These are phyloP conservation scores for Agrochola lychnidis DNA, from an alignment of 2,888 invertebrate genomes.

Conservation along the genomic window DNA sequence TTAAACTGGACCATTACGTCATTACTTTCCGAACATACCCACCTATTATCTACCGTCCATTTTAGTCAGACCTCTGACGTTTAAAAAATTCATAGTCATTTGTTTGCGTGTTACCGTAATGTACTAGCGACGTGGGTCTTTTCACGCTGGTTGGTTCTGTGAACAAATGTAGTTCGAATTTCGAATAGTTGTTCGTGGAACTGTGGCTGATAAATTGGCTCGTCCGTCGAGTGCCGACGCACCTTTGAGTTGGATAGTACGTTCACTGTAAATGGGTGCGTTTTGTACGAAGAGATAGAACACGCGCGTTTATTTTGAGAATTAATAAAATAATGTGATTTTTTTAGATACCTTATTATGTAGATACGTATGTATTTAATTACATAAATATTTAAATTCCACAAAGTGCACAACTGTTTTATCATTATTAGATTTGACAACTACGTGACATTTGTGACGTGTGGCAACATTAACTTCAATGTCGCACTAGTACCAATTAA, in stretches of 20 bases:
- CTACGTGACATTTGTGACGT: conserved; percentile 19
- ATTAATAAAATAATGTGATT: conserved; percentile 2
- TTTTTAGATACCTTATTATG: neutral
- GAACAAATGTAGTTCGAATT: conserved; percentile 75
- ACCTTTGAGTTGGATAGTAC: conserved; percentile 61
- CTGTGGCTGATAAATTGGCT: conserved; percentile 77
- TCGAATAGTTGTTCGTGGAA: conserved; percentile 77
- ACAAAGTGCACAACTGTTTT: conserved; percentile 8
- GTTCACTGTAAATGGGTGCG: conserved; percentile 57
- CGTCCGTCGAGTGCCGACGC: conserved; percentile 68
- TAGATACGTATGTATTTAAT: neutral
- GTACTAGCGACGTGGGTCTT: conserved; percentile 52
- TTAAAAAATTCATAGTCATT: conserved; percentile 52
- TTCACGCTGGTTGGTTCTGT: conserved; percentile 58
- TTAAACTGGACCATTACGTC: conserved; percentile 65
- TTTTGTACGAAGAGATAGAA: conserved; percentile 52
- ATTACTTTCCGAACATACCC: conserved; percentile 58
- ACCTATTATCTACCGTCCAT: conserved; percentile 60
- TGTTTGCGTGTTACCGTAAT: conserved; percentile 53
- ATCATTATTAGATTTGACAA: conserved; percentile 24
- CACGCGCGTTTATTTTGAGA: conserved; percentile 49
- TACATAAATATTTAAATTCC: conserved; percentile 8
- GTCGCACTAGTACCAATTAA: conserved; percentile 1
- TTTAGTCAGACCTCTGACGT: conserved; percentile 46
- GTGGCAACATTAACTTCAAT: conserved; percentile 18